Evolutionary conservation across 2,113 vertebrate genomes (phyloP).

Genomic region (Symphodus melops): DNA sequence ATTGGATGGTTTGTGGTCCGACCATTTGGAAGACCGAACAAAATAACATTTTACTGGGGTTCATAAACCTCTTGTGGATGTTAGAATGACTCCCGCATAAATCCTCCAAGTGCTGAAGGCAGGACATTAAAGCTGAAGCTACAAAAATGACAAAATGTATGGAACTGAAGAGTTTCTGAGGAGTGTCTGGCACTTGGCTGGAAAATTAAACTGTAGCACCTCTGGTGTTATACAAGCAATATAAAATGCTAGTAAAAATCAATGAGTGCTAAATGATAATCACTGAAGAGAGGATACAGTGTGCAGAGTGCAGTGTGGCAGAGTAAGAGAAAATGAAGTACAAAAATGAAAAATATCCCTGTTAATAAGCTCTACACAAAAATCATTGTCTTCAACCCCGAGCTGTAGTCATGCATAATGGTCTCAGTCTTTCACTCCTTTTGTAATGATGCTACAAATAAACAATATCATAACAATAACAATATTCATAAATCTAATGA

Average conservation of each 20-base stretch:
- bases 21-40: constrained; percentile 75
- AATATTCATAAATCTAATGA: too few relatives aligned
- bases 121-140: constrained; percentile 64
- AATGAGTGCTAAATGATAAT: constrained; percentile 46
- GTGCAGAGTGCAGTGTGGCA: background rate
- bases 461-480: too few relatives aligned
- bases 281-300: constrained; percentile 13
- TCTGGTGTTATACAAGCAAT: constrained; percentile 29
- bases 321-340: constrained; percentile 1
- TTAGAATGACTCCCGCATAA: constrained; percentile 75
- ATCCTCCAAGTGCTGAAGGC: constrained; percentile 78
- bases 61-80: constrained; percentile 80
- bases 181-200: constrained; percentile 17
- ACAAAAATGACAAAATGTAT: constrained; percentile 61
- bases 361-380: constrained; percentile 18
- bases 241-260: constrained; percentile 43
- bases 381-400: background rate
- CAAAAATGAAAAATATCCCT: background rate
- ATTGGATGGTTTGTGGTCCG: constrained; percentile 81
- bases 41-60: constrained; percentile 82
- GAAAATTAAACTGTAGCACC: constrained; percentile 30
- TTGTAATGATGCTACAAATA: too few relatives aligned
- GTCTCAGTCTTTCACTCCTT: too few relatives aligned
- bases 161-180: constrained; percentile 32
- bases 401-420: too few relatives aligned